These are phyloP conservation scores for Psittacus erithacus DNA, from an alignment of 2,113 vertebrate species.

Conservation along the genomic window DNA sequence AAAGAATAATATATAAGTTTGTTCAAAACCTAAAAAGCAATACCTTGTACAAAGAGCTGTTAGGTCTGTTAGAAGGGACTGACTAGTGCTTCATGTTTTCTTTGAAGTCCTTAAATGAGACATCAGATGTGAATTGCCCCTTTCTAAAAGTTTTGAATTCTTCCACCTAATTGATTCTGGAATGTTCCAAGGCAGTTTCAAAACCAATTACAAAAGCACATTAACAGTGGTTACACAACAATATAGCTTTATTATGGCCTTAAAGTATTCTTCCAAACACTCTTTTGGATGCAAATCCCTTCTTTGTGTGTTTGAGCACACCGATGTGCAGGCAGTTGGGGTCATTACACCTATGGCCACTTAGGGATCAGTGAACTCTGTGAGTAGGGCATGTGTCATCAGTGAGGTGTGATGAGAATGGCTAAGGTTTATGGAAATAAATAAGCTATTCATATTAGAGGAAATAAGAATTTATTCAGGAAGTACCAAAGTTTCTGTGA, in stretches of 20 bases:
- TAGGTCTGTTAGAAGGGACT: background rate
- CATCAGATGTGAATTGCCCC: background rate
- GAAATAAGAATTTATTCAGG: background rate
- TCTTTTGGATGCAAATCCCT: slow-evolving; percentile 29
- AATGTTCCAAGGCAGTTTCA: background rate
- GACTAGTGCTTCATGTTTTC: background rate
- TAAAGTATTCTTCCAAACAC: background rate
- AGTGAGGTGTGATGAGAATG: background rate
- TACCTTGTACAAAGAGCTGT: background rate
- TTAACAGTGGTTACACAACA: background rate
- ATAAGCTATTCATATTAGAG: background rate
- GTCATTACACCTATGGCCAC: background rate
- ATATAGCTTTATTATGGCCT: background rate
- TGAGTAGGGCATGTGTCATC: background rate
- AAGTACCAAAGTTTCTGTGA: background rate
- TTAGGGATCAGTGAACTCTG: background rate
- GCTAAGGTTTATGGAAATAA: background rate
- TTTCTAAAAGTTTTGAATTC: background rate
- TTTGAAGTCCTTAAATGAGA: background rate
- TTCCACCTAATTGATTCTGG: background rate
- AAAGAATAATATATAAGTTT: background rate
- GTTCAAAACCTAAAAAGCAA: background rate
- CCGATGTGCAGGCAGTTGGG: background rate
- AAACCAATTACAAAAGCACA: background rate
- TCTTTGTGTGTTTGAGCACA: background rate